Conservation (phyloP, 2,113 vertebrate species). For the Tychaedon coryphoeus region DNA sequence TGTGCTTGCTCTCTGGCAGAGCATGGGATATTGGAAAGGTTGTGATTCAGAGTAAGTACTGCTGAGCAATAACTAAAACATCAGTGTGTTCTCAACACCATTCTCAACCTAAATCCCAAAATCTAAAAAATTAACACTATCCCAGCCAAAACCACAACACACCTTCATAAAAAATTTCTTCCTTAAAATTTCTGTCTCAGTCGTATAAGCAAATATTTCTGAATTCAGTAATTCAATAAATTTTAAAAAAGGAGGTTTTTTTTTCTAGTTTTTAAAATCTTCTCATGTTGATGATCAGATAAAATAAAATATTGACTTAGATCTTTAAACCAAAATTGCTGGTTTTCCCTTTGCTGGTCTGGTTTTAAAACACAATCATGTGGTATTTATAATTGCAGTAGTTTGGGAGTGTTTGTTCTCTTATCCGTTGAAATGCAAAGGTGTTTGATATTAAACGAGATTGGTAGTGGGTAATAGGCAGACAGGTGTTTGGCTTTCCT, state of each 20-base stretch:
- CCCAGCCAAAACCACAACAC: accelerated
- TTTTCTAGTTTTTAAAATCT: not conserved
- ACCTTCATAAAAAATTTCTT: accelerated
- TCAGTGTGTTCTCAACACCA: not conserved
- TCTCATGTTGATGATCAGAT: not conserved
- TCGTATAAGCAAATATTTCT: not conserved
- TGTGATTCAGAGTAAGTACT: not conserved
- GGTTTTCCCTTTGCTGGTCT: not conserved
- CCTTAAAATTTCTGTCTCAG: not conserved
- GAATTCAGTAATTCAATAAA: not conserved
- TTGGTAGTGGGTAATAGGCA: not conserved
- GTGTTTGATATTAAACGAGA: not conserved
- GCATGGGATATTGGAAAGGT: not conserved
- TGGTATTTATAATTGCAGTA: not conserved
- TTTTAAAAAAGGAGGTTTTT: not conserved
- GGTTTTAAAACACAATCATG: accelerated
- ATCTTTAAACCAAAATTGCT: not conserved
- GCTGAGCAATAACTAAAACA: not conserved
- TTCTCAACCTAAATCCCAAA: not conserved
- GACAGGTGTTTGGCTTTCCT: conserved; percentile 4
- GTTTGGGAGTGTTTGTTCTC: not conserved
- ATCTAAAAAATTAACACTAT: not conserved
- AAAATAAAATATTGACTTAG: not conserved
- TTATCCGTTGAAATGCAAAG: not conserved
- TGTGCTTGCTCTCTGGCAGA: not conserved